These are phyloP conservation scores for Cerastis rubricosa DNA, from an alignment of 2,888 invertebrate genomes.

Conservation along the genomic window DNA sequence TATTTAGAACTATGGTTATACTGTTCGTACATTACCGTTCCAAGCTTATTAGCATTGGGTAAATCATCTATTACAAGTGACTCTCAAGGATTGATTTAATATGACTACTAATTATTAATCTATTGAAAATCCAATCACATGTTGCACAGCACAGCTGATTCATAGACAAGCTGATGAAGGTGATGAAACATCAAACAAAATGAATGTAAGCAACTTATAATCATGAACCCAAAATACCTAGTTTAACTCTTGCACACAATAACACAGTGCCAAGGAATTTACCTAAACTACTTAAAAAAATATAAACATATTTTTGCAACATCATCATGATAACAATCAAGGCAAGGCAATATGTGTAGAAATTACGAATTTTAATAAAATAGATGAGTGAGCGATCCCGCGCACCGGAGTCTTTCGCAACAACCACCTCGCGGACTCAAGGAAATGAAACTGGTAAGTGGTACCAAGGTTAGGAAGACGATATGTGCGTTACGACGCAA, in stretches of 20 bases:
- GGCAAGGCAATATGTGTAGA: conserved; percentile 43
- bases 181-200: conserved; percentile 22
- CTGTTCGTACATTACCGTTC: too few species aligned
- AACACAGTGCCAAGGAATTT: conserved; percentile 11
- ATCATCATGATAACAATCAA: conserved; percentile 55
- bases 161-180: background rate
- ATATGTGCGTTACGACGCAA: conserved; percentile 68
- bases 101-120: background rate
- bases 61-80: background rate
- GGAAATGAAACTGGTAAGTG: conserved; percentile 51
- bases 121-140: background rate
- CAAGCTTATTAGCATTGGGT: background rate
- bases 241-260: background rate
- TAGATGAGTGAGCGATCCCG: conserved; percentile 42
- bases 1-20: too few species aligned
- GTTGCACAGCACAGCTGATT: conserved; percentile 17
- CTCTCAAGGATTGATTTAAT: background rate
- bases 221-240: background rate
- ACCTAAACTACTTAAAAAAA: conserved; percentile 25
- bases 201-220: background rate
- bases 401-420: conserved; percentile 51
- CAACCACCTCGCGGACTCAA: conserved; percentile 35
- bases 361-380: conserved; percentile 53
- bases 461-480: conserved; percentile 66
- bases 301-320: conserved; percentile 47